phyloP scores from a whole-genome alignment of 2,888 invertebrate species.

The Lutraria lutraria region DNA sequence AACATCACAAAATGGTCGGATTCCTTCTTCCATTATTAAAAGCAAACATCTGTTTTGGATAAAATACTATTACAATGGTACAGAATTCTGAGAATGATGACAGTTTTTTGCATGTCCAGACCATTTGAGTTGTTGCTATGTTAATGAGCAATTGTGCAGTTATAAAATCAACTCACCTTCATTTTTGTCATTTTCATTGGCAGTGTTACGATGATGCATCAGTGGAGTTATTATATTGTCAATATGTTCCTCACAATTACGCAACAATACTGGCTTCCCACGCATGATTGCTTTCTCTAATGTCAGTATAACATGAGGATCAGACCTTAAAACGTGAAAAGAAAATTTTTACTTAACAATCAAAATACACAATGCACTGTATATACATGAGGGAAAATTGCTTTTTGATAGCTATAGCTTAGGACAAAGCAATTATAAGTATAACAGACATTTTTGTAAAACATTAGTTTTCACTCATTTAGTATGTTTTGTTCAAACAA shows the following conservation, averaged over 20 bases:
- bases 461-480: not conserved
- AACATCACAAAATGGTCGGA: too few species aligned
- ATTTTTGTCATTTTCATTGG: conserved; percentile 77
- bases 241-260: conserved; percentile 83
- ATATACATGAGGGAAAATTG: not conserved
- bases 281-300: conserved; percentile 84
- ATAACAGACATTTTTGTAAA: not conserved
- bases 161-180: conserved; percentile 75
- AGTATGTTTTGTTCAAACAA: not conserved
- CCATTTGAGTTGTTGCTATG: too few species aligned
- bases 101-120: too few species aligned
- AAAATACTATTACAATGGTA: too few species aligned
- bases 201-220: conserved; percentile 84
- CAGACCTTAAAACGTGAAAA: conserved; percentile 75
- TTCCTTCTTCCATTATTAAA: too few species aligned
- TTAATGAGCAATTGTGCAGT: too few species aligned
- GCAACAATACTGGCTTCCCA: conserved; percentile 84
- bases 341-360: not conserved
- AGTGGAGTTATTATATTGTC: conserved; percentile 84
- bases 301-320: conserved; percentile 82
- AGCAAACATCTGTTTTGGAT: too few species aligned
- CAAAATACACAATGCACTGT: not conserved
- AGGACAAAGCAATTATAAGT: not conserved
- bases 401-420: not conserved
- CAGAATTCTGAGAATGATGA: too few species aligned